Base-by-base conservation (phyloP, 2,113 vertebrate species). In the Clarias macrocephalus region DNA sequence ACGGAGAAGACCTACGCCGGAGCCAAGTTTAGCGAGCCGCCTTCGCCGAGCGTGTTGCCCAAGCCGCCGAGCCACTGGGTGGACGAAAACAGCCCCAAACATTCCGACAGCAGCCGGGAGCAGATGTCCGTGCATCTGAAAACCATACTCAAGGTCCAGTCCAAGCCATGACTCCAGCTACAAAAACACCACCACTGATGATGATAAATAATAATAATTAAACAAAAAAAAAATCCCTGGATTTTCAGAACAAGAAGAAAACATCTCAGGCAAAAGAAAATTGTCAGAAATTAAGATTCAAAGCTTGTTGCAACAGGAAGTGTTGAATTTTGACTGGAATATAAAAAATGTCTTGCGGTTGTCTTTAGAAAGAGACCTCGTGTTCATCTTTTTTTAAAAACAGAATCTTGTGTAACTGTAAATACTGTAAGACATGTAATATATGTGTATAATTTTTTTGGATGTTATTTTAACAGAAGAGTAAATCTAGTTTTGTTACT, bases 21-120 rank as follows among this genome's bases (percentile, higher is more conserved):
- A 37, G 96, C 97, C 23, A 99, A 98, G 90, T 99, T 99, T 77
- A 99, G 96, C 33, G 97, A 99, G 91, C 98, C 98, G 0, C 98
- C 98, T 0, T 99, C 97, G 75, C 98, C 98, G 12, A 98, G 97
- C 72, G 97, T 98, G 90, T 95, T 99, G 88, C 98, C 98, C 73
- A 98, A 97, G 92, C 98, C 98, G 0, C 98, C 98, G 75, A 96
- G 97, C 86, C 98, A 98, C 93, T 99, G 98, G 98, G 96, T 99
- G 88, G 97, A 96, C 57, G 91, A 92, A 0, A 90, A 94, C 87
- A 88, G 90, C 90, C 91, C 91, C 83, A 95, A 91, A 72, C 92
- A 86, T 77, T 93, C 93, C 89, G 92, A 94, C 94, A 95, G 95
- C 86, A 96, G 95, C 91, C 95, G 93, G 87, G 96, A 97, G 94